Base-by-base conservation (phyloP, 2,113 vertebrate genomes). In the Polypterus senegalus region DNA sequence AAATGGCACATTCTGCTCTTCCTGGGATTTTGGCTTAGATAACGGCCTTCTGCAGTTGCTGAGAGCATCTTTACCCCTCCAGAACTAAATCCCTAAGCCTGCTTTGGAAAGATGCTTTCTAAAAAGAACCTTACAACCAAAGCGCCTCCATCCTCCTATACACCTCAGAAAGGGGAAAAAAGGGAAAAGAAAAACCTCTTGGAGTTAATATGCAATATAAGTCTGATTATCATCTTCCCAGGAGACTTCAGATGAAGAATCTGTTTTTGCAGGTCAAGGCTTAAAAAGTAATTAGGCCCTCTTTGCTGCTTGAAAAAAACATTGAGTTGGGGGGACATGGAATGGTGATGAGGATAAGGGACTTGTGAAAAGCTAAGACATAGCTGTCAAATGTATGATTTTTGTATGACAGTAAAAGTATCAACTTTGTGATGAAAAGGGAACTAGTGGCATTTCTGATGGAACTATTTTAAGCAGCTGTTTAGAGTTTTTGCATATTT, bases 71-170 rank as follows among this genome's bases (percentile, higher is more conserved):
- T 60, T 47, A 60, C 49, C 58, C 58, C 46, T 11, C 6, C 11
- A 47, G 46, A 48, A 43, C 47, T 60, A 47, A 60, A 60, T 60
- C 46, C 47, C 58, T 60, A 60, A 47, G 9, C 46, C 58, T 60
- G 46, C 46, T 47, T 11, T 49, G 46, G 46, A 48, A 49, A 47
- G 47, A 6, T 5, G 46, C 44, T 60, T 60, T 60, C 58, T 47
- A 60, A 48, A 10, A 61, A 9, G 44, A 61, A 27, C 27, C 27
- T 27, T 27, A 27, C 27, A 27, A 27, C 27, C 27, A 27, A 27
- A 5, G 43, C 47, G 9, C 11, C 60, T 9, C 8, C 51, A 52
- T 3, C 60, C 60, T 51, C 9, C 11, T 45, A 43, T n/a, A 51
- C 51, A 52, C 51, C 27, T 27, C 27, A 27, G 27, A 27, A 27